Base-by-base conservation (phyloP, 2,113 vertebrate species). In the Ageneiosus marmoratus region DNA sequence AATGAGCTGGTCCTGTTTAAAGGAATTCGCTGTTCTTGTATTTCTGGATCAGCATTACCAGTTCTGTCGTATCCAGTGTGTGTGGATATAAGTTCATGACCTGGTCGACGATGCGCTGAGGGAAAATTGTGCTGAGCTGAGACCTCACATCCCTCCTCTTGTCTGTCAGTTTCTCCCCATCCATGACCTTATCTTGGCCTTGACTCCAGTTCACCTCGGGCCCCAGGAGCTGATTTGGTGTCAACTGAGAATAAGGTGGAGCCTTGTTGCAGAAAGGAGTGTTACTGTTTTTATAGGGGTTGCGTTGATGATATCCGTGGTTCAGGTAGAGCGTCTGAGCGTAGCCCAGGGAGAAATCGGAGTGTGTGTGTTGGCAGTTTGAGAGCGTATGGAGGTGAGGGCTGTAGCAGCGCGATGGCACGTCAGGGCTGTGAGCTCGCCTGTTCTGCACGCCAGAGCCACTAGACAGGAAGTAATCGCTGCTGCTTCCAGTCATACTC, bases 51-150 rank as follows among this genome's bases (percentile, higher is more conserved):
- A 94, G 89, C 4, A 75, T 60, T 1, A 92, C 88, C 77, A 93
- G 91, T 83, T 90, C 56, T 0, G 87, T 27, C 3, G 77, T 24
- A 41, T 95, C 92, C 7, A 93, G 88, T 24, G 90, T 55, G 0
- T 88, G 44, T 0, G 95, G 93, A 74, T 92, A 88, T 32, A 86
- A 70, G 1, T 89, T 82, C 92, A 93, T 91, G 55, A 89, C 44
- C 0, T 82, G 84, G 82, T 94, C 92, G 78, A 94, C 91, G 0
- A 76, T 86, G 0, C 32, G 29, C 0, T 88, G 89, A 1, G 94
- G 94, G 84, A 94, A 95, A 11, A 93, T 50, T 1, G 90, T 88
- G 86, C 91, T 91, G 15, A 95, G 92, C 63, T 91, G 90, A 20
- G 83, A 90, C 84, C 87, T 90, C 72, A 92, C 82, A 20, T 24